Percentiles rank a stretch among this genome's conserved stretches.
These are phyloP conservation scores for Perdita meconis DNA, from an alignment of 2,888 invertebrate genomes.

Conservation along the genomic window DNA sequence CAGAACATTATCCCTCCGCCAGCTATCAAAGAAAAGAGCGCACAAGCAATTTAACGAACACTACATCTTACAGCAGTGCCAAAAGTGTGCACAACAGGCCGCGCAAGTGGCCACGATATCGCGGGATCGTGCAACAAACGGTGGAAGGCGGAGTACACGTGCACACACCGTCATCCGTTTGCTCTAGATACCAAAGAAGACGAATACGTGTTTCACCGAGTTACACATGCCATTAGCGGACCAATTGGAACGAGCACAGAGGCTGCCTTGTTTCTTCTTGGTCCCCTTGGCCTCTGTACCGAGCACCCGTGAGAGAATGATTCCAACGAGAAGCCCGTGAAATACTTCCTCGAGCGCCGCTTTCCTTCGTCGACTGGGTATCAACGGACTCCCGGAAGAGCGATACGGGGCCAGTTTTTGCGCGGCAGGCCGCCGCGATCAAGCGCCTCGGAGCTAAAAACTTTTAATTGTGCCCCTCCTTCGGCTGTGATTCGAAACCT, in stretches of 20 bases:
- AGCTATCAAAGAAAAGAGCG: not conserved
- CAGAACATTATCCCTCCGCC: too few species aligned
- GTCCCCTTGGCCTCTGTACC: constrained; percentile 19
- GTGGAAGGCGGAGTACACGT: constrained; percentile 8
- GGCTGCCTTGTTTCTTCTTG: constrained; percentile 48
- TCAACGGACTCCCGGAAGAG: constrained; percentile 26
- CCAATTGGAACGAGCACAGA: constrained; percentile 63
- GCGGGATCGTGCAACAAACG: constrained; percentile 16
- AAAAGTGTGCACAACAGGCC: constrained; percentile 8
- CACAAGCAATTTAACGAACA: constrained; percentile 2
- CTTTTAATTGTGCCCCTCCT: constrained; percentile 24
- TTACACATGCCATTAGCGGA: constrained; percentile 63
- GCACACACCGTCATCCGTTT: constrained; percentile 25
- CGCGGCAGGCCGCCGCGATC: not conserved
- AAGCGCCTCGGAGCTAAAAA: constrained; percentile 11
- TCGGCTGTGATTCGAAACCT: not conserved
- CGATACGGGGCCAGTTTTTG: constrained; percentile 37
- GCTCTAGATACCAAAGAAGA: constrained; percentile 53
- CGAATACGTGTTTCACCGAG: constrained; percentile 57
- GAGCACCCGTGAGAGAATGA: constrained; percentile 53
- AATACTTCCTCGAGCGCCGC: constrained; percentile 28
- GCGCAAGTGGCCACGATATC: not conserved
- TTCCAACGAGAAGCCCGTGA: constrained; percentile 44
- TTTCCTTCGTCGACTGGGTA: constrained; percentile 26
- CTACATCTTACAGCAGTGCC: not conserved